Conservation (phyloP, 1,140 invertebrate genomes). For the Drosophila virilis region DNA sequence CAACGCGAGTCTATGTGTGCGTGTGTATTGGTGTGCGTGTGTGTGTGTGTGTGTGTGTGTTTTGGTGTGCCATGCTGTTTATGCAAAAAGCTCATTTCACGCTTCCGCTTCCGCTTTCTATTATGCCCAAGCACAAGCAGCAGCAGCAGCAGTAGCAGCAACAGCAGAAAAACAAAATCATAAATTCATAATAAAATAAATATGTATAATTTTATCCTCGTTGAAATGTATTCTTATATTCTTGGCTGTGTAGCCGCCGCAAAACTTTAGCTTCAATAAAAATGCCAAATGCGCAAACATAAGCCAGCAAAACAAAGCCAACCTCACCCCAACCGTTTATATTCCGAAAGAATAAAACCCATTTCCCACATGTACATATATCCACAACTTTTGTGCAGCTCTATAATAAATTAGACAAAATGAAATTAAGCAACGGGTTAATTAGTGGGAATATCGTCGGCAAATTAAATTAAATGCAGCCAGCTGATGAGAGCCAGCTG, state of each 20-base stretch:
- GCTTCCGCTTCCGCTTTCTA: conserved; percentile 79
- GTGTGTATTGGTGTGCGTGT: conserved; percentile 19
- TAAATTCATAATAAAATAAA: conserved; percentile 82
- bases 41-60: conserved; percentile 29
- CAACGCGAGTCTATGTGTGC: conserved; percentile 25
- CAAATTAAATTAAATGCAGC: conserved; percentile 76
- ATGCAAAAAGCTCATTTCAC: conserved; percentile 81
- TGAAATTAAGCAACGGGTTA: conserved; percentile 67
- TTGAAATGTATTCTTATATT: conserved; percentile 13
- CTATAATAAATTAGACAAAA: conserved; percentile 62
- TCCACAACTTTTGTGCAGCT: conserved; percentile 41
- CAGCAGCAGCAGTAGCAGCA: conserved; percentile 1
- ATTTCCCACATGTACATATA: conserved; percentile 40
- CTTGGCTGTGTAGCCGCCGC: conserved; percentile 38
- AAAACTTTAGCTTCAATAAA: conserved; percentile 51
- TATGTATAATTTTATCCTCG: conserved; percentile 70
- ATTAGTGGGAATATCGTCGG: conserved; percentile 63
- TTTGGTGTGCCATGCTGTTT: conserved; percentile 56
- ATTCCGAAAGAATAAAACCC: not conserved
- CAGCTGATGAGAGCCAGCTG: conserved; percentile 39
- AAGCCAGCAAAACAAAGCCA: conserved; percentile 46
- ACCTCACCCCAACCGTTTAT: not conserved
- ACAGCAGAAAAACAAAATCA: conserved; percentile 76
- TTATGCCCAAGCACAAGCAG: conserved; percentile 49
- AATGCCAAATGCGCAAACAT: conserved; percentile 56